A percentile compares a stretch with the other conserved stretches of the same genome.
Conservation (phyloP, 2,797 vertebrate genomes). For the Protosalanx chinensis region DNA sequence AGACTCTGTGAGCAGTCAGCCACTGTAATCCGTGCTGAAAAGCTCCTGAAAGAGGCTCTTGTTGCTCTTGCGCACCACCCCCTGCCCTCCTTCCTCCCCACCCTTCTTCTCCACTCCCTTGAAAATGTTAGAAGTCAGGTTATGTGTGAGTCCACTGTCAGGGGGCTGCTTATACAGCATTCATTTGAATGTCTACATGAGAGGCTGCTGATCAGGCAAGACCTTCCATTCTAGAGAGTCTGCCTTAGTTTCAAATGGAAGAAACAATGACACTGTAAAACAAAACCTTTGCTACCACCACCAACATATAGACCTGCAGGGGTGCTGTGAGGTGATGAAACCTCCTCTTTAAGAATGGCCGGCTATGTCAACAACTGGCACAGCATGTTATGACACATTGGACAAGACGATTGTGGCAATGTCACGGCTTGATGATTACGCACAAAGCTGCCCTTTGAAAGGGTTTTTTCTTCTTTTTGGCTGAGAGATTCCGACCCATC, state of each 20-base stretch:
- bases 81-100: too few species aligned
- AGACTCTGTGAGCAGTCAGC: conserved; percentile 53
- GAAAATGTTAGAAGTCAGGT: conserved; percentile 58
- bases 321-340: conserved; percentile 39
- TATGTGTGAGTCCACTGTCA: conserved; percentile 59
- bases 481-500: conserved; percentile 47
- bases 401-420: conserved; percentile 50
- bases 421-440: conserved; percentile 49
- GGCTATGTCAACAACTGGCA: conserved; percentile 43
- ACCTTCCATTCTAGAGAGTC: conserved; percentile 19
- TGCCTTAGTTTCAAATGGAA: conserved; percentile 8
- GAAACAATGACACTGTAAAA: conserved; percentile 3
- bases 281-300: neutral
- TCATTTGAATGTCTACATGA: conserved; percentile 55
- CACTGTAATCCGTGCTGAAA: conserved; percentile 64
- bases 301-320: conserved; percentile 22
- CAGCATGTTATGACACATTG: conserved; percentile 61
- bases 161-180: conserved; percentile 52
- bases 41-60: conserved; percentile 67
- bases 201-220: conserved; percentile 33
- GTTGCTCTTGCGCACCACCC: conserved; percentile 34
- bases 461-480: conserved; percentile 40
- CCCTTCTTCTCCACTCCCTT: conserved; percentile 21
- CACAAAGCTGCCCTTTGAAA: conserved; percentile 60
- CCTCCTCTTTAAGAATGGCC: conserved; percentile 32